Evolutionary conservation across 2,888 invertebrate genomes (phyloP).

Genomic region (Sialis lutaria): DNA sequence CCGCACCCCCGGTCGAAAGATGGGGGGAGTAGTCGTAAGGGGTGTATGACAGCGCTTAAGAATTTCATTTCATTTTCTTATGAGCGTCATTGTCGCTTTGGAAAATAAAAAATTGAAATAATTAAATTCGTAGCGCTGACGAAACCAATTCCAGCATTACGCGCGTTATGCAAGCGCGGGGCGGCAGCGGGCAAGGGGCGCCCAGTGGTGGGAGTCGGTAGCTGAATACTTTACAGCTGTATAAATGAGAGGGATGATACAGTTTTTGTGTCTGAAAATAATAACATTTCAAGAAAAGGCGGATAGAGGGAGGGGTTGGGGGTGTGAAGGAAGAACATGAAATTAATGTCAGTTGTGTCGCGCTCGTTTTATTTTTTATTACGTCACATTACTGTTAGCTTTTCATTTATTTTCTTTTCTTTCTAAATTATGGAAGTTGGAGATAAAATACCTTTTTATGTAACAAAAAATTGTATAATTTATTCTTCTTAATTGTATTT

Average conservation of each 20-base stretch:
- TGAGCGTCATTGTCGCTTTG: neutral
- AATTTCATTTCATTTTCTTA: conserved; percentile 32
- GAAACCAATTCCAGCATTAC: conserved; percentile 2
- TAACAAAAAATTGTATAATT: too few species aligned
- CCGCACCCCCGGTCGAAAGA: too few species aligned
- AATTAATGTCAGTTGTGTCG: conserved; percentile 1
- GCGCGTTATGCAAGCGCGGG: too few species aligned
- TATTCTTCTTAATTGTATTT: too few species aligned
- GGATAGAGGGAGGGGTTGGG: neutral
- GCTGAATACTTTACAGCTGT: too few species aligned
- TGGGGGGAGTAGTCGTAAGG: too few species aligned
- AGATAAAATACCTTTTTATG: too few species aligned
- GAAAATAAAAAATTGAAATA: conserved; percentile 3
- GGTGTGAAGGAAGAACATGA: neutral
- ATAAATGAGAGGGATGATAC: neutral
- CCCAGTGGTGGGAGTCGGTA: too few species aligned
- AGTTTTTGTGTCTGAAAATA: conserved; percentile 1
- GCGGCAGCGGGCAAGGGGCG: too few species aligned
- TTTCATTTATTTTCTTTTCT: neutral
- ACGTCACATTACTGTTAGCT: neutral
- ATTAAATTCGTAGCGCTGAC: conserved; percentile 3
- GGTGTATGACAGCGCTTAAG: conserved; percentile 25
- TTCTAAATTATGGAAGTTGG: too few species aligned
- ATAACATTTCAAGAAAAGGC: neutral
- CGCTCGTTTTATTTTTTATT: neutral